These are phyloP conservation scores for Epinephelus awoara DNA, from an alignment of 2,797 vertebrate genomes.

Conservation along the genomic window DNA sequence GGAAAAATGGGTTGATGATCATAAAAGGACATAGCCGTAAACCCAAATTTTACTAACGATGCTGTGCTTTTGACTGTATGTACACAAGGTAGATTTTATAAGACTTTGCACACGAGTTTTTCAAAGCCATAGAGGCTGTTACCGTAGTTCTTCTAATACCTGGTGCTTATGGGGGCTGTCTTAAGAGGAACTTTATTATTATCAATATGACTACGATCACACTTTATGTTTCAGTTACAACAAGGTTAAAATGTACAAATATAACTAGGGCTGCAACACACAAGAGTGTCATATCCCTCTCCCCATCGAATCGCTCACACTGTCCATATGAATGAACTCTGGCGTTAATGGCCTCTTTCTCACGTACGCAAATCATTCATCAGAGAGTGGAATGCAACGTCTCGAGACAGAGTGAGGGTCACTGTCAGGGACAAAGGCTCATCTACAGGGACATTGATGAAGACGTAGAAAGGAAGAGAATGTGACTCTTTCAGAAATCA, in stretches of 20 bases:
- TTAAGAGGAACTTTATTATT: slow-evolving; percentile 24
- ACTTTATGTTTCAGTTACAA: slow-evolving; percentile 30
- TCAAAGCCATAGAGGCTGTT: slow-evolving; percentile 78
- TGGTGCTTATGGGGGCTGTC: slow-evolving; percentile 61
- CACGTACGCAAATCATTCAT: slow-evolving; percentile 5
- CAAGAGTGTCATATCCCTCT: slow-evolving; percentile 8
- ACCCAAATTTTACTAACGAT: slow-evolving; percentile 27
- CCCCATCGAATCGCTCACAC: slow-evolving; percentile 4
- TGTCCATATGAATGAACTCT: slow-evolving; percentile 28
- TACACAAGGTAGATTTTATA: slow-evolving; percentile 57
- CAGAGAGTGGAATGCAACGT: neutral
- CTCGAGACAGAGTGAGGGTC: neutral
- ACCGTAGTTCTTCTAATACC: slow-evolving; percentile 52
- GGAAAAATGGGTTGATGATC: slow-evolving; percentile 5
- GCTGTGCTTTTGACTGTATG: slow-evolving; percentile 43
- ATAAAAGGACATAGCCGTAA: slow-evolving; percentile 21
- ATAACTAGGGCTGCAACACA: slow-evolving; percentile 42
- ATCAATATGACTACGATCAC: slow-evolving; percentile 12
- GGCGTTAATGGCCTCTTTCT: slow-evolving; percentile 5
- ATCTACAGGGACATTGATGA: neutral
- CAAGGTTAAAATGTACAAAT: slow-evolving; percentile 18
- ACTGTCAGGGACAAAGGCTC: neutral
- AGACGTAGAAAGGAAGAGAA: neutral
- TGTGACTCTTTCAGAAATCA: neutral
- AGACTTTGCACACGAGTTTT: slow-evolving; percentile 70